Percentiles rank a stretch among this genome's conserved stretches.
Evolutionary conservation across 2,113 vertebrate genomes (phyloP).

Genomic region (Cyanoliseus patagonus): DNA sequence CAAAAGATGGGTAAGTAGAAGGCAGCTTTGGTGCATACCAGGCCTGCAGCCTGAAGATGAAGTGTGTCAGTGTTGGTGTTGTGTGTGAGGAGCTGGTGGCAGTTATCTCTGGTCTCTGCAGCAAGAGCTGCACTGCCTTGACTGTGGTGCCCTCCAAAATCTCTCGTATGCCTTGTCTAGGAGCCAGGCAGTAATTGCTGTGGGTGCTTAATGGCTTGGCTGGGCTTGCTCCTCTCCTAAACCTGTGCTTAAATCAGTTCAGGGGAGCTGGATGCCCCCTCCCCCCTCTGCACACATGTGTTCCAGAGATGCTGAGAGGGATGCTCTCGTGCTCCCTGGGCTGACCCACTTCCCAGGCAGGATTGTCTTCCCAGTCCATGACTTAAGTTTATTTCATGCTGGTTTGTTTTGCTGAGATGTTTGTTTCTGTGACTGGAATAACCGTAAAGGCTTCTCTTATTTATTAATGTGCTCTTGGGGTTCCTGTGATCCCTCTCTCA

Average conservation of each 20-base stretch:
- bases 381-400: conserved; percentile 10
- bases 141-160: not conserved
- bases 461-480: conserved; percentile 17
- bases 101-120: not conserved
- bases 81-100: not conserved
- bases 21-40: not conserved
- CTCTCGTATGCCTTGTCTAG: not conserved
- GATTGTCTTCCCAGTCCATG: not conserved
- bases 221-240: not conserved
- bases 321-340: not conserved
- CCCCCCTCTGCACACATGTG: accelerated
- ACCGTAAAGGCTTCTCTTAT: not conserved
- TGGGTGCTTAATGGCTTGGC: not conserved
- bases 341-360: conserved; percentile 48
- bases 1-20: accelerated
- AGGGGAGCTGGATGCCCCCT: not conserved
- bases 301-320: not conserved
- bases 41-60: not conserved
- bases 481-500: not conserved
- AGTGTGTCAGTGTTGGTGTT: not conserved
- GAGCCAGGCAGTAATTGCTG: not conserved
- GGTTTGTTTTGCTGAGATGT: conserved; percentile 37
- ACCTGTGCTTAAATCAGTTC: not conserved
- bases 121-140: not conserved
- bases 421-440: conserved; percentile 22